These are phyloP conservation scores for Sarotherodon lohbergeri DNA, from an alignment of 2,113 vertebrate species.

Conservation along the genomic window DNA sequence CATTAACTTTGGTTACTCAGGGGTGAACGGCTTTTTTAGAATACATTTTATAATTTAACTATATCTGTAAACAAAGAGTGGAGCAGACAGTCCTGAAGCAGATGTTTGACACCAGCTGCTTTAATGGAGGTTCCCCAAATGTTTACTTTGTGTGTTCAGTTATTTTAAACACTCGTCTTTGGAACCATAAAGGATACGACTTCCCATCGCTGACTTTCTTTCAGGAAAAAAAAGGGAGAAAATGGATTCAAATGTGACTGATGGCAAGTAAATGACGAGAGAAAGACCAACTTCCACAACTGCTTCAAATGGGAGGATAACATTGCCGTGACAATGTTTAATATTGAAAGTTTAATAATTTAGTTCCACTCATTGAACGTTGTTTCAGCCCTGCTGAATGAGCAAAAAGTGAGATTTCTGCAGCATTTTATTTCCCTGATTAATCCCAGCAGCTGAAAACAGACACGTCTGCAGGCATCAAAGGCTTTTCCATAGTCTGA, in stretches of 20 bases:
- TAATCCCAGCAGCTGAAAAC: not conserved
- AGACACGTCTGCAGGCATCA: not conserved
- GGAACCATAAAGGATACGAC: not conserved
- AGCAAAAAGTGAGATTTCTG: not conserved
- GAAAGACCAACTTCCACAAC: not conserved
- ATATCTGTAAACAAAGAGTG: not conserved
- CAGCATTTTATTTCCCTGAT: not conserved
- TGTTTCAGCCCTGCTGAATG: not conserved
- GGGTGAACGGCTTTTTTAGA: not conserved
- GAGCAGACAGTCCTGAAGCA: not conserved
- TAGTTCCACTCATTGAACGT: not conserved
- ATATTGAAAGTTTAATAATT: not conserved
- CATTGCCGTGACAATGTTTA: not conserved
- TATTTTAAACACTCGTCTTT: not conserved
- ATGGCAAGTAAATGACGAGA: not conserved
- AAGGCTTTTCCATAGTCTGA: not conserved
- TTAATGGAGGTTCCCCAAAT: not conserved
- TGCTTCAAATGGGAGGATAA: not conserved
- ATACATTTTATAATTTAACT: not conserved
- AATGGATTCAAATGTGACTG: not conserved
- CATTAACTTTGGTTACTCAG: not conserved
- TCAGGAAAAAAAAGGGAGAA: not conserved
- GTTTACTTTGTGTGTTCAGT: not conserved
- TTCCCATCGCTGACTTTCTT: not conserved
- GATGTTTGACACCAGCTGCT: not conserved